phyloP scores from a whole-genome alignment of 2,113 vertebrate species.

The Ptyas mucosa region DNA sequence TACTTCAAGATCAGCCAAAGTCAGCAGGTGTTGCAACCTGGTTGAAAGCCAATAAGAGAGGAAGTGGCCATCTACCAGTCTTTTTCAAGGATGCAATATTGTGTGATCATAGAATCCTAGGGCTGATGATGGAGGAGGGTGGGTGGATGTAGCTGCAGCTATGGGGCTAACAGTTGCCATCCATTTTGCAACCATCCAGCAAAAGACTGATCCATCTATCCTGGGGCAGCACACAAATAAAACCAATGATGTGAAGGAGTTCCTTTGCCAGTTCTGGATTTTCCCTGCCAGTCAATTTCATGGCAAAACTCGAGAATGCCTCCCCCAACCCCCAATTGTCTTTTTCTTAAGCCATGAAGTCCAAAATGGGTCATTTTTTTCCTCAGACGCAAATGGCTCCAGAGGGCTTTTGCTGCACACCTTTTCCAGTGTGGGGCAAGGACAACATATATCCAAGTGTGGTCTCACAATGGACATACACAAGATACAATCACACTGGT shows the following conservation, averaged over 20 bases:
- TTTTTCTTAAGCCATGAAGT: background rate
- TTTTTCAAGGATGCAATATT: background rate
- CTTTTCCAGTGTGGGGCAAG: background rate
- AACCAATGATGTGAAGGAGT: no score
- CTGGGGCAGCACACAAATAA: background rate
- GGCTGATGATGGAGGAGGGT: background rate
- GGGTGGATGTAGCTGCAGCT: background rate
- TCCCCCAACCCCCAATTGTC: no score
- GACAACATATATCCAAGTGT: background rate
- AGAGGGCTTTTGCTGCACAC: background rate
- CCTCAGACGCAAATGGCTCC: background rate
- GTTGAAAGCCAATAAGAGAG: background rate
- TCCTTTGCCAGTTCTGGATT: background rate
- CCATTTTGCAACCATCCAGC: background rate
- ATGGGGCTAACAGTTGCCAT: background rate
- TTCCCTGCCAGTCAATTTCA: background rate
- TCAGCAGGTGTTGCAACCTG: background rate
- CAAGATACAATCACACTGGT: background rate
- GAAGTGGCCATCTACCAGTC: background rate
- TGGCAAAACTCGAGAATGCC: background rate
- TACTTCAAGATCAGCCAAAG: background rate
- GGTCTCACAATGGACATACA: background rate
- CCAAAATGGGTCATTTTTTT: background rate
- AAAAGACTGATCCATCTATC: background rate
- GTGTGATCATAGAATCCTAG: background rate